These are phyloP conservation scores for Vanessa cardui DNA, from an alignment of 2,888 invertebrate genomes.

Conservation along the genomic window DNA sequence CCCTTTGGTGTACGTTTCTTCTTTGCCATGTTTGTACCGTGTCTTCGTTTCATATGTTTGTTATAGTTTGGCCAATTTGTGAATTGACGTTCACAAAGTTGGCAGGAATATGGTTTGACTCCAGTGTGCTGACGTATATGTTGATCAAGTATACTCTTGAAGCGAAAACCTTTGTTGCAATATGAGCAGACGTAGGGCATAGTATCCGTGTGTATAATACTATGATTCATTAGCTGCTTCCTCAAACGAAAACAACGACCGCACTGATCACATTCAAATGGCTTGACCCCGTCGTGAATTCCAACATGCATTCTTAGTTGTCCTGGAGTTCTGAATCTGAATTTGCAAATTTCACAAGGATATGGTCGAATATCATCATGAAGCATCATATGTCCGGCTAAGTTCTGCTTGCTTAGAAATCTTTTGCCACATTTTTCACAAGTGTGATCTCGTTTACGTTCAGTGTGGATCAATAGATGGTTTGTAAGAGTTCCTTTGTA, in stretches of 20 bases:
- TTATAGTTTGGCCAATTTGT: slow-evolving; percentile 93
- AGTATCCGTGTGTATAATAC: slow-evolving; percentile 89
- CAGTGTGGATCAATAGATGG: slow-evolving; percentile 83
- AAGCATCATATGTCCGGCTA: slow-evolving; percentile 54
- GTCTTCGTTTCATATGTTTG: slow-evolving; percentile 90
- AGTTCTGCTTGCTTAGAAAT: slow-evolving; percentile 55
- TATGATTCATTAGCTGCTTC: slow-evolving; percentile 88
- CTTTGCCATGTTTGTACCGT: slow-evolving; percentile 79
- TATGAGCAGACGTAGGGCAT: slow-evolving; percentile 90
- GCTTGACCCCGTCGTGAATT: slow-evolving; percentile 71
- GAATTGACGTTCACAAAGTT: slow-evolving; percentile 87
- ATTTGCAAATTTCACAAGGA: slow-evolving; percentile 66
- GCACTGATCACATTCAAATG: slow-evolving; percentile 71
- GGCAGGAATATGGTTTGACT: slow-evolving; percentile 88
- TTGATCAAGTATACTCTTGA: slow-evolving; percentile 87
- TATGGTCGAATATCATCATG: slow-evolving; percentile 61
- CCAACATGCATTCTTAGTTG: slow-evolving; percentile 67
- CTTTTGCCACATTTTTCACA: slow-evolving; percentile 68
- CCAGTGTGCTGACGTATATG: slow-evolving; percentile 89
- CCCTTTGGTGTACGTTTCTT: slow-evolving; percentile 74
- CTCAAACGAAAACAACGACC: slow-evolving; percentile 82
- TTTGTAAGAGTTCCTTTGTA: slow-evolving; percentile 56
- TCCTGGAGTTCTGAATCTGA: slow-evolving; percentile 52
- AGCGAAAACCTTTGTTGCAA: slow-evolving; percentile 89
- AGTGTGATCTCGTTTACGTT: slow-evolving; percentile 60